Evolutionary conservation across 2,113 vertebrate species (phyloP).

Genomic region (Oncorhynchus clarkii): DNA sequence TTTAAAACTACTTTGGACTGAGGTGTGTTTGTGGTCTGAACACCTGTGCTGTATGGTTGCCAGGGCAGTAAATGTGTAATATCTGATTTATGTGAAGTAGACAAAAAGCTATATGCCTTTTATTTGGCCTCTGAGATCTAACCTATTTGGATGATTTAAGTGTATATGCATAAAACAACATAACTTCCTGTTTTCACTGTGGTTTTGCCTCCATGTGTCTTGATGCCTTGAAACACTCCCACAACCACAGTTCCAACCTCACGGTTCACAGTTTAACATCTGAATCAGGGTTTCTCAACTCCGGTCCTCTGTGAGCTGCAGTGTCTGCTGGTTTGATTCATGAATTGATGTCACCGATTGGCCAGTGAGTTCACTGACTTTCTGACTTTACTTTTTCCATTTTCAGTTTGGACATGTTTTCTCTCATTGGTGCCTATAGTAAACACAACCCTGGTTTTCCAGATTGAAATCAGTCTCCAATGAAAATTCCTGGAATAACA

Average conservation of each 20-base stretch:
- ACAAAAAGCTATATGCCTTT: not conserved
- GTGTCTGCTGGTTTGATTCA: too few species aligned
- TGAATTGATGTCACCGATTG: too few species aligned
- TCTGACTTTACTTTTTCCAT: too few species aligned
- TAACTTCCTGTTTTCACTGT: not conserved
- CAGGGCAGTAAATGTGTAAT: slow-evolving; percentile 1
- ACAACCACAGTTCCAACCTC: not conserved
- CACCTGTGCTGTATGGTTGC: slow-evolving; percentile 8
- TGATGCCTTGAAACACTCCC: not conserved
- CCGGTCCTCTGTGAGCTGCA: too few species aligned
- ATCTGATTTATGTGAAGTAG: slow-evolving; percentile 3
- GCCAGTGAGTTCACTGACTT: too few species aligned
- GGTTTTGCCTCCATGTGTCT: not conserved
- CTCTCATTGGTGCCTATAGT: too few species aligned
- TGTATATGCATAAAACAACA: not conserved
- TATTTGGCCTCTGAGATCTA: slow-evolving; percentile 1
- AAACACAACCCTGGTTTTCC: too few species aligned
- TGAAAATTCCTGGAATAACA: too few species aligned
- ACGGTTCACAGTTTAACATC: too few species aligned
- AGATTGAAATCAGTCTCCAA: too few species aligned
- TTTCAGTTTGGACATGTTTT: too few species aligned
- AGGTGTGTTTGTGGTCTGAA: slow-evolving; percentile 23
- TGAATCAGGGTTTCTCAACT: too few species aligned
- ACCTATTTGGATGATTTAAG: slow-evolving; percentile 15
- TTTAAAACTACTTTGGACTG: not conserved